These are phyloP conservation scores for Centropus bengalensis DNA, from an alignment of 2,113 vertebrate species.

Conservation along the genomic window DNA sequence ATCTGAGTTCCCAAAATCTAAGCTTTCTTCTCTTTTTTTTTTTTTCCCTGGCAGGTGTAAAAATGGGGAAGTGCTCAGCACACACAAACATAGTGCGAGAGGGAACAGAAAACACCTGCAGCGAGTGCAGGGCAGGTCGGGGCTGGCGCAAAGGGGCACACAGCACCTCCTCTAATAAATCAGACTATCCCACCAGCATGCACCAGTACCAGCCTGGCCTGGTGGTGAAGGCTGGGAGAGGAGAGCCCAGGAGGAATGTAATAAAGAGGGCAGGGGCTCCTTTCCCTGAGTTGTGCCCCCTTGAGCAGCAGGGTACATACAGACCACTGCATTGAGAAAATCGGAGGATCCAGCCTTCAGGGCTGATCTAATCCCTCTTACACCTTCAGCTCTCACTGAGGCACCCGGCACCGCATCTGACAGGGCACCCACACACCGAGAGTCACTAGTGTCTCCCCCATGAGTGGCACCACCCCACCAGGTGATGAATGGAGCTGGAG, in stretches of 20 bases:
- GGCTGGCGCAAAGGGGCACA: not conserved
- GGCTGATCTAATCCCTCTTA: not conserved
- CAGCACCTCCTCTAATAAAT: not conserved
- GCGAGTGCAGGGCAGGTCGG: not conserved
- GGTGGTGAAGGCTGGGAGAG: not conserved
- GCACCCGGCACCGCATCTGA: fast-evolving
- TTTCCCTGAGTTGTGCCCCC: not conserved
- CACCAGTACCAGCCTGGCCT: not conserved
- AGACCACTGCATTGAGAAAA: not conserved
- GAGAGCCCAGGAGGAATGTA: not conserved
- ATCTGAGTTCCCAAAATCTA: not conserved
- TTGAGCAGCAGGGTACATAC: not conserved
- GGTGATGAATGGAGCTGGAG: not conserved
- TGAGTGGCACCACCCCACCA: not conserved
- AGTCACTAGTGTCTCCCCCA: not conserved
- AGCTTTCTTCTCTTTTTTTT: not conserved
- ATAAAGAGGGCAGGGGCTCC: not conserved
- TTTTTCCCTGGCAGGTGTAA: not conserved
- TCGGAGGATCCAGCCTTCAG: not conserved
- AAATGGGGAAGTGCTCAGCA: not conserved
- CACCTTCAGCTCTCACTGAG: not conserved
- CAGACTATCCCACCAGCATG: not conserved
- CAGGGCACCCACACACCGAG: fast-evolving
- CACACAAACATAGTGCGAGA: fast-evolving
- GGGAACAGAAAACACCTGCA: not conserved